Percentiles rank a stretch among this genome's conserved stretches.
These are phyloP conservation scores for Scaptomyza hsui DNA, from an alignment of 1,140 invertebrate genomes.

Conservation along the genomic window DNA sequence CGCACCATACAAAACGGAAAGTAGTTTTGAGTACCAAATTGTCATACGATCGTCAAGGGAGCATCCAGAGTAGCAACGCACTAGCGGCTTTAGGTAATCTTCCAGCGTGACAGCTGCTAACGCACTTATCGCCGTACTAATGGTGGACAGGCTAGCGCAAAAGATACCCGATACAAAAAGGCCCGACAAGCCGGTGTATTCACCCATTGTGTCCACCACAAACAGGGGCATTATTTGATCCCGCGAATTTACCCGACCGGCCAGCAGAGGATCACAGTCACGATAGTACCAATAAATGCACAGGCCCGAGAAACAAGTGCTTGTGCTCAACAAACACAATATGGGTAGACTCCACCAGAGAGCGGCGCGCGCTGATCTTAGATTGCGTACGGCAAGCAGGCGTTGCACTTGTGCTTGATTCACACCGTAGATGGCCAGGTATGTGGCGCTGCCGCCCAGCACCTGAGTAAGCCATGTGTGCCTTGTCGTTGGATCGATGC, in stretches of 20 bases:
- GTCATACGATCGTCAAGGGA: constrained; percentile 63
- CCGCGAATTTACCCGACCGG: constrained; percentile 84
- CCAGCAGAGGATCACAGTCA: constrained; percentile 89
- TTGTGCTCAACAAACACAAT: constrained; percentile 87
- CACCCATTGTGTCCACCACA: constrained; percentile 90
- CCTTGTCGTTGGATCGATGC: constrained; percentile 88
- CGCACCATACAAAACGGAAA: constrained; percentile 88
- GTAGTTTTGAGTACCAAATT: constrained; percentile 85
- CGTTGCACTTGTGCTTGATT: constrained; percentile 95
- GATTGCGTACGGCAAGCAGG: constrained; percentile 89
- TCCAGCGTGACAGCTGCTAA: constrained; percentile 93
- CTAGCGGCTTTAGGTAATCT: constrained; percentile 89
- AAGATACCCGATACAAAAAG: constrained; percentile 93
- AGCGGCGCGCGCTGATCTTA: constrained; percentile 87
- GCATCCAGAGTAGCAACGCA: constrained; percentile 61
- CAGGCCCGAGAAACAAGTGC: constrained; percentile 91
- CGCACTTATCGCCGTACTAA: constrained; percentile 93
- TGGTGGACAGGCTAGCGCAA: constrained; percentile 92
- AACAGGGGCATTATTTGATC: constrained; percentile 90
- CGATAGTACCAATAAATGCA: constrained; percentile 91
- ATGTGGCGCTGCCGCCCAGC: constrained; percentile 90
- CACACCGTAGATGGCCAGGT: constrained; percentile 90
- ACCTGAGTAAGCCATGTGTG: constrained; percentile 90
- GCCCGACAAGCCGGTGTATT: constrained; percentile 89
- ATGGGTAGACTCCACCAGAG: constrained; percentile 90